Base-by-base conservation (phyloP, 2,113 vertebrate genomes). In the Atlantisia rogersi region DNA sequence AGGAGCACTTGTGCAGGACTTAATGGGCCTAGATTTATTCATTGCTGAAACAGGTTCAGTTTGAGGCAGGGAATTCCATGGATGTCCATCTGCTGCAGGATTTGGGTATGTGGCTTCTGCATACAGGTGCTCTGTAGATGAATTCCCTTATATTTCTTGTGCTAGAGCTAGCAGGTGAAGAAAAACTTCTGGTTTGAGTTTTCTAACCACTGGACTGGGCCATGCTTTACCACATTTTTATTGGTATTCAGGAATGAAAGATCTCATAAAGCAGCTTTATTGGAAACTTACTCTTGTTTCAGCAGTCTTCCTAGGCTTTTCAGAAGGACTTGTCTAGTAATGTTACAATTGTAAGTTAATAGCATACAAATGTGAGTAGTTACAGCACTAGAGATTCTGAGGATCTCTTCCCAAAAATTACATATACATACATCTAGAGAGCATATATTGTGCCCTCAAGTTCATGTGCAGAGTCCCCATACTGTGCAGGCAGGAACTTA, bases 341-440 rank as follows among this genome's bases (percentile, higher is more conserved):
- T 6, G 16, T 44, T 1, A 15, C 59, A 26, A 16, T 31, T 39
- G 22, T 28, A 64, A 17, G 15, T 60, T 78, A 29, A 32, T 17
- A 25, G 42, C 22, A 4, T 13, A 3, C 11, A 52, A 24, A 11
- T 40, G 25, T 32, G 65, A 78, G 55, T 19, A 64, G 60, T 52
- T 79, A 37, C 29, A 82, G 24, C 56, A 50, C 26, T 48, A 42
- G 42, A 53, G 25, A 21, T 68, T 48, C 8, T 59, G 64, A 81
- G 69, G 48, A n/a, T 63, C 64, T 73, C 10, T 62, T 73, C n/a
- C 26, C 52, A 63, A 39, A 17, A n/a, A 8, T 6, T 56, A 19
- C 7, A 6, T 14, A 6, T 14, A 24, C 2, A 1, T 29, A 40
- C 9, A 7, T 69, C 1, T 2, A 24, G 65, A 37, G 78, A 26